A percentile compares a stretch with the other conserved stretches of the same genome.
Conservation (phyloP, 2,113 vertebrate genomes). For the Thryonomys swinderianus region DNA sequence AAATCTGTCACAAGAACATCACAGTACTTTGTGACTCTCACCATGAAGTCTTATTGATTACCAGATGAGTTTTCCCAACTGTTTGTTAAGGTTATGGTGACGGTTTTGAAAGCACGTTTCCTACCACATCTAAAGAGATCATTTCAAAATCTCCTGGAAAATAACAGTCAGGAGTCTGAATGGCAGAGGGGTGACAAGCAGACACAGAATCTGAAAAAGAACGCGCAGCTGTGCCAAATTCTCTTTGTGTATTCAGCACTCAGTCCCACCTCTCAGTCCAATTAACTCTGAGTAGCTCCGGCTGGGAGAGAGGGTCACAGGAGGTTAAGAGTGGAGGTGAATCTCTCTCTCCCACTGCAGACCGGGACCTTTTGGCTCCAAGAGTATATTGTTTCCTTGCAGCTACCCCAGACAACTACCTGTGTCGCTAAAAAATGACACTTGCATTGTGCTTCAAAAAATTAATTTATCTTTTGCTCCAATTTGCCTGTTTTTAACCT, state of each 20-base stretch:
- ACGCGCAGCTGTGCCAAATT: fast-evolving
- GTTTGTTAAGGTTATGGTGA: neutral
- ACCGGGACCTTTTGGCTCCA: neutral
- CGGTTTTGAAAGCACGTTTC: conserved; percentile 38
- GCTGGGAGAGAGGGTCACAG: neutral
- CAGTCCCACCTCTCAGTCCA: neutral
- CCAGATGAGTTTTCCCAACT: neutral
- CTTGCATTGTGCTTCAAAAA: neutral
- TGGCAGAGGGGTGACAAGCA: neutral
- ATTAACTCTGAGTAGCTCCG: neutral
- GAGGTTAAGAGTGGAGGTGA: neutral
- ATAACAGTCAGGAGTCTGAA: neutral
- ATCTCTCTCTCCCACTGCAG: neutral
- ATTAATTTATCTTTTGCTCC: neutral
- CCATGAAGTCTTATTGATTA: conserved; percentile 50
- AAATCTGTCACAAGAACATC: conserved; percentile 61
- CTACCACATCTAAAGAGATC: conserved; percentile 20
- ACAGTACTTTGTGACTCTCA: conserved; percentile 12
- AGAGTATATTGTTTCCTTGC: neutral
- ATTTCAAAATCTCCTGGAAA: conserved; percentile 54
- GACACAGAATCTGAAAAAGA: neutral
- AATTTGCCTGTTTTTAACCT: neutral
- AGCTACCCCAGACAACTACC: neutral
- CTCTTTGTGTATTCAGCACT: neutral
- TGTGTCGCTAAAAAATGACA: neutral